Percentiles rank a stretch among this genome's conserved stretches.
phyloP scores from a whole-genome alignment of 2,797 vertebrate genomes.

The Geotrypetes seraphini region DNA sequence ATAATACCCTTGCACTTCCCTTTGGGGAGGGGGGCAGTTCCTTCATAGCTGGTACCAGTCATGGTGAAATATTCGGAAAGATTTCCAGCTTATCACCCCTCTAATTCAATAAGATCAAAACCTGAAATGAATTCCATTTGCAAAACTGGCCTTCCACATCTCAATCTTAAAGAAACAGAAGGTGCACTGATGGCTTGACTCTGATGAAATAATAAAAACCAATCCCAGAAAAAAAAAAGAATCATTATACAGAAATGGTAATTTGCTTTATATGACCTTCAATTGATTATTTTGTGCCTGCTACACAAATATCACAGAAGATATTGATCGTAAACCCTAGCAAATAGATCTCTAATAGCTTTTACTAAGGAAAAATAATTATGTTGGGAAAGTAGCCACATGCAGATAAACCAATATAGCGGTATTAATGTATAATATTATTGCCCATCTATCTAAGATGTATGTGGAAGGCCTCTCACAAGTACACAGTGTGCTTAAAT shows the following conservation, averaged over 20 bases:
- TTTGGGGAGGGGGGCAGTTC: no score
- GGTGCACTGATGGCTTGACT: constrained; percentile 38
- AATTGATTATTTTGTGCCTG: constrained; percentile 77
- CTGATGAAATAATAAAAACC: constrained; percentile 79
- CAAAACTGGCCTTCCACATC: constrained; percentile 40
- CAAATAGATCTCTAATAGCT: constrained; percentile 81
- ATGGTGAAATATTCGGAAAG: constrained; percentile 28
- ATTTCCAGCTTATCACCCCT: constrained; percentile 35
- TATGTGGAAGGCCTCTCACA: constrained; percentile 36
- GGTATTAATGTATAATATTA: constrained; percentile 74
- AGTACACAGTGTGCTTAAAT: constrained; percentile 30
- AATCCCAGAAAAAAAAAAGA: constrained; percentile 70
- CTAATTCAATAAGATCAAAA: constrained; percentile 52
- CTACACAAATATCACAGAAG: constrained; percentile 82
- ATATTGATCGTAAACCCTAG: constrained; percentile 80
- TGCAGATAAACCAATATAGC: constrained; percentile 64
- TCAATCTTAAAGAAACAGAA: no score
- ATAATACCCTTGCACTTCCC: no score
- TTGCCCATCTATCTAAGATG: constrained; percentile 63
- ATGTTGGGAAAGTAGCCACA: constrained; percentile 66
- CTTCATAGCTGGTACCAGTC: no score
- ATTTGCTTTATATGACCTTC: constrained; percentile 83
- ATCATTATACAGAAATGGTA: constrained; percentile 77
- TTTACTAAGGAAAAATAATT: constrained; percentile 72
- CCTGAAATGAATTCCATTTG: no score